Conservation (phyloP, 2,888 invertebrate species). For the Temnothorax rugatulus region DNA sequence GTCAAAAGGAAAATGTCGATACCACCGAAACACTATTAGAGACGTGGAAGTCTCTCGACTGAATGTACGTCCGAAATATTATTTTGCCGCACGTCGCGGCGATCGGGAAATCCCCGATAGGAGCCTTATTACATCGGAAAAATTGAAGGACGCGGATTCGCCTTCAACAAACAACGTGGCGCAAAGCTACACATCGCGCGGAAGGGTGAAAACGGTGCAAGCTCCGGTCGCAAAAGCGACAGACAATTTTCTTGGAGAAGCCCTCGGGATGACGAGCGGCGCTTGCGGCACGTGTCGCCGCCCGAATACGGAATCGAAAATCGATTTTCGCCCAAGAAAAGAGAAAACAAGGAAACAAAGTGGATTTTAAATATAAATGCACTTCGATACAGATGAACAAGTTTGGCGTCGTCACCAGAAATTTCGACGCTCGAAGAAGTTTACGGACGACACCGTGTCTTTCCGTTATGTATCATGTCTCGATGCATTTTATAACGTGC, state of each 20-base stretch:
- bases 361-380: conserved; percentile 59
- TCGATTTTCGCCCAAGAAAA: conserved; percentile 70
- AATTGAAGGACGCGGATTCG: conserved; percentile 44
- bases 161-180: conserved; percentile 6
- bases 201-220: conserved; percentile 14
- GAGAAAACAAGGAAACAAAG: conserved; percentile 67
- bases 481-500: not conserved
- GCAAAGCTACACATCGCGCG: conserved; percentile 24
- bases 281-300: conserved; percentile 68
- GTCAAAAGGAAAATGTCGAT: conserved; percentile 9
- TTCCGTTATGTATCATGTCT: conserved; percentile 37
- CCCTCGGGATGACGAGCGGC: conserved; percentile 51
- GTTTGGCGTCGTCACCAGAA: not conserved
- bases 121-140: conserved; percentile 46
- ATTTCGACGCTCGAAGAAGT: not conserved
- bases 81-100: conserved; percentile 24
- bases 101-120: conserved; percentile 29
- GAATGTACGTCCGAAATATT: conserved; percentile 27
- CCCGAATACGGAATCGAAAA: conserved; percentile 69
- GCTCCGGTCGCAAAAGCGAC: conserved; percentile 44
- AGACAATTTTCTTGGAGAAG: conserved; percentile 72
- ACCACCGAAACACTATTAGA: not conserved
- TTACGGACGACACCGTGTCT: not conserved
- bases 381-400: conserved; percentile 26
- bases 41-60: not conserved